Evolutionary conservation across 2,797 vertebrate genomes (phyloP), one percentile per base, ranked within the genome.

Genomic region (Coranthus polyacanthus): DNA sequence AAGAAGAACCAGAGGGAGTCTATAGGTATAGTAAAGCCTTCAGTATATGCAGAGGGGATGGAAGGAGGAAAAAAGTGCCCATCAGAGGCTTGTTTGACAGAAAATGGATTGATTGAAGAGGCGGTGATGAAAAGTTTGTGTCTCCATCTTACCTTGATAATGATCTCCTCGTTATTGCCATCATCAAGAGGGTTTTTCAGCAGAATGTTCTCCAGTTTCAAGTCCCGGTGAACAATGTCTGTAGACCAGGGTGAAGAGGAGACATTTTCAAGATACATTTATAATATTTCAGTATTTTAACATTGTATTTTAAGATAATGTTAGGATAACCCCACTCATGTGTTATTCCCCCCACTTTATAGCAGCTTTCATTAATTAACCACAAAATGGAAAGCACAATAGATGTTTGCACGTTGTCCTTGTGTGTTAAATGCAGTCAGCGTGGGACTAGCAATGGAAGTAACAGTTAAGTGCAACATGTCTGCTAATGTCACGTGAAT

Each of bases 191-290:
- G 87, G 84, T 93, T 94, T 92, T 97, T 97, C 89, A 97, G 93
- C 70, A 96, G 94, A 92, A 97, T 96, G 89, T 97, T 98, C 88
- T 96, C 96, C 85, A 96, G 89, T 90, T 98, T 97, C 80, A 97
- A 92, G 91, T 96, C 95, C 66, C 95, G 90, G 59, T 92, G 94
- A 68, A 95, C 91, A 78, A 95, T 96, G 89, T 94, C 96, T 98
- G 90, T 53, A 80, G 36, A 77, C 17, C 4, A 37, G 15, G 8
- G 50, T 37, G 15, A 59, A 18, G 15, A 53, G 29, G 43, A 60
- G 61, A 34, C 44, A 8, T 12, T 63, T 68, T 24, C 69, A 24
- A 44, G 22, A 18, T 5, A 44, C 13, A 12, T 12, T 50, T 26
- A 2, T 24, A 21, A 17, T 62, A 24, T 43, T 18, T 32, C 2